Conservation (phyloP, 2,113 vertebrate species). For the Marcusenius ussheri region DNA sequence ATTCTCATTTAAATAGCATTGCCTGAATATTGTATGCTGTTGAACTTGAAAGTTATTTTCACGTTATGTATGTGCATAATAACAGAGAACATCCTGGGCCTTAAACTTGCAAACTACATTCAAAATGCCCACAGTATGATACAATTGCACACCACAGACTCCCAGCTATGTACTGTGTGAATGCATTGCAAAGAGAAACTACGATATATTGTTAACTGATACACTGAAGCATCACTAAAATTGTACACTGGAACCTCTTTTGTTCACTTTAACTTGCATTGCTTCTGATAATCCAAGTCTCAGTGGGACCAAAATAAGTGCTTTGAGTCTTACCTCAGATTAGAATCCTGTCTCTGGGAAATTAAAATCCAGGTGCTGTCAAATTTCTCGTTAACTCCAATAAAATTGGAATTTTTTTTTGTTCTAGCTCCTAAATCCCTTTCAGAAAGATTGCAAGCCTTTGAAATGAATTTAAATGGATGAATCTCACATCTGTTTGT, state of each 20-base stretch:
- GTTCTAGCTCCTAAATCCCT: neutral
- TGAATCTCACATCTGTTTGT: neutral
- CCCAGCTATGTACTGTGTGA: neutral
- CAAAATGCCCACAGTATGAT: neutral
- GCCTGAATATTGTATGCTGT: neutral
- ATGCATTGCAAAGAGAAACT: neutral
- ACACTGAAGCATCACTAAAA: neutral
- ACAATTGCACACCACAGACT: neutral
- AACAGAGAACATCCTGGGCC: neutral
- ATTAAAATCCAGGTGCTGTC: neutral
- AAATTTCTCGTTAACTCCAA: constrained; percentile 9
- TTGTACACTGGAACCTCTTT: neutral
- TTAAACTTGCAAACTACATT: neutral
- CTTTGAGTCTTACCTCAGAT: neutral
- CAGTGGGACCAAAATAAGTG: neutral
- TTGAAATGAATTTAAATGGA: constrained; percentile 8
- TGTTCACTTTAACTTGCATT: neutral
- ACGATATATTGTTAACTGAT: neutral
- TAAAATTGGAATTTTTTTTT: neutral
- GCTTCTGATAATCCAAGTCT: neutral
- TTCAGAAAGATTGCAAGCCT: neutral
- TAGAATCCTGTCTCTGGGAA: neutral
- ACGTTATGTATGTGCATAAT: neutral
- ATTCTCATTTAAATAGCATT: neutral
- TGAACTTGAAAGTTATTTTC: neutral